Evolutionary conservation across 2,797 vertebrate species (phyloP), one percentile per base, ranked within the genome.

Genomic region (Myotis myotis): DNA sequence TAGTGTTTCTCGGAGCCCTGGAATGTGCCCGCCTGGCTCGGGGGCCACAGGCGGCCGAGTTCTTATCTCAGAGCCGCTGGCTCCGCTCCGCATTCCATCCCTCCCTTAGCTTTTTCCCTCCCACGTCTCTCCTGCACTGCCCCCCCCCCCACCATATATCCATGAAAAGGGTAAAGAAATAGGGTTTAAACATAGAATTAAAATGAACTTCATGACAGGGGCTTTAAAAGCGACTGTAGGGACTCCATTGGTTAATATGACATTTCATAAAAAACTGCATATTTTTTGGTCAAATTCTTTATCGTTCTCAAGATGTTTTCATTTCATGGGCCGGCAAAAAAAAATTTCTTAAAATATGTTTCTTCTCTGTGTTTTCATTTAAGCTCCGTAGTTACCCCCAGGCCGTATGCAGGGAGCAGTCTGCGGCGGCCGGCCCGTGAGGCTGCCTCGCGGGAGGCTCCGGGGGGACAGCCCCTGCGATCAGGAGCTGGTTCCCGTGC

Each of bases 61-160:
- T 6, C 57, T 44, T 20, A 10, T 13, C 74, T 53, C 3, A 0
- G 11, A 13, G 13, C 5, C 8, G 3, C 30, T 1, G 33, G 36
- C 57, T 75, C n/a, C 0, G 74, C 49, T 8, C 74, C 5, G 1
- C 19, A 3, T 19, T 6, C 53, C 25, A 7, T 10, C 38, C 38
- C 5, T 3, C 8, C 20, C 19, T 28, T 2, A 1, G 15, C 22
- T 17, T 9, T 1, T 16, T 11, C 70, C 44, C 25, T 3, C 49
- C 13, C 6, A 0, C 2, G 22, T 19, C 22, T 23, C 33, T 19
- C 23, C 30, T 33, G 28, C 49, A 5, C 28, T 33, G 28, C 49
- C 5, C 28, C 15, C 2, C 4, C 1, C 10, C n/a, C 17, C 8
- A 22, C 15, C 8, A 15, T 25, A 3, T 0, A 19, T 2, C 1